Evolutionary conservation across 2,797 vertebrate genomes (phyloP).

Genomic region (Eulemur mongoz): DNA sequence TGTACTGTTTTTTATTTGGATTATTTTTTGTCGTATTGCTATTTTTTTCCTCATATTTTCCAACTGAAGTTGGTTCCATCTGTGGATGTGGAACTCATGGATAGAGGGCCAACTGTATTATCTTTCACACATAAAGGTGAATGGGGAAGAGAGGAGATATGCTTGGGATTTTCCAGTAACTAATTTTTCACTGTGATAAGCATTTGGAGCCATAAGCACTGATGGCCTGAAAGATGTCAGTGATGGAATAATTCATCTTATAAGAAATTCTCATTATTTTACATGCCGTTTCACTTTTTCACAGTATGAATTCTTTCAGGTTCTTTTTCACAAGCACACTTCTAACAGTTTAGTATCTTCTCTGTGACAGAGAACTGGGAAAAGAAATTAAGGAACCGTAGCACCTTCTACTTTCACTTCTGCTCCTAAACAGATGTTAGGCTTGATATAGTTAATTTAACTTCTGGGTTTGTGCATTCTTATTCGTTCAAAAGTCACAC

Average conservation of each 20-base stretch:
- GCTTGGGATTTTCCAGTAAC: neutral
- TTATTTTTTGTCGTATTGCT: neutral
- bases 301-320: neutral
- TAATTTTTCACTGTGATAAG: neutral
- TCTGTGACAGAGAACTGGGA: slow-evolving; percentile 14
- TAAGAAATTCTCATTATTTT: slow-evolving; percentile 38
- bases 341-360: neutral
- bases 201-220: neutral
- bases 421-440: neutral
- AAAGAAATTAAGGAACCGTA: slow-evolving; percentile 18
- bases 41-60: neutral
- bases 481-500: neutral
- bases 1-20: neutral
- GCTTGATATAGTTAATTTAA: neutral
- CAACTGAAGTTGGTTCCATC: neutral
- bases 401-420: neutral
- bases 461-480: neutral
- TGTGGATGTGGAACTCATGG: neutral
- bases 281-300: neutral
- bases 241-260: neutral
- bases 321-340: slow-evolving; percentile 30
- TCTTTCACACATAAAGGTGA: neutral
- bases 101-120: neutral
- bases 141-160: neutral
- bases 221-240: neutral